Evolutionary conservation across 35 echinoderm and acorn worm species (phyloP), one percentile per base, ranked within the genome.

Genomic region (Apostichopus japonicus): DNA sequence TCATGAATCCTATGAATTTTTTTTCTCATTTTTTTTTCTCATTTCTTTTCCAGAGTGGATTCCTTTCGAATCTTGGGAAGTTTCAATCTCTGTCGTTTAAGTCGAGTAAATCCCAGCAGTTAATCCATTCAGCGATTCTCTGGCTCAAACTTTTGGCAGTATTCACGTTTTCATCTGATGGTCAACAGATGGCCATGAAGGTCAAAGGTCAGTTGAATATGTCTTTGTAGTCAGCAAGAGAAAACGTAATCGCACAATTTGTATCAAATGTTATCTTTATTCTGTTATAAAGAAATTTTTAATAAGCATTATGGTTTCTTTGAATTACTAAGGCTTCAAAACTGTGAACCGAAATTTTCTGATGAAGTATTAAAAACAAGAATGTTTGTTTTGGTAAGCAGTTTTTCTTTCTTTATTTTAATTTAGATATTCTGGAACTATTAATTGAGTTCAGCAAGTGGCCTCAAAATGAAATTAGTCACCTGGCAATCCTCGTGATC

Each of bases 161-260:
- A 63, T 88, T 99, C 14, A 96, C 95, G 52, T 99, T 99, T 87
- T 86, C 95, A 67, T 54, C 77, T 13, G 97, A 99, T 91, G 97
- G 97, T 70, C 97, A 98, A 90, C 94, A 96, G 53, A 96, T 96
- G 94, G 88, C 95, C 71, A 93, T 96, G 95, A 94, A 92, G 71
- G 95, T 99, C 53, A 79, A 91, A 95, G 97, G 97, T 98, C 82
- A 81, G 91, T 73, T 16, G 13, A 17, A 73, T 73, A 16, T 22
- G 57, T 11, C 0, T 2, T 61, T 6, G 0, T 61, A 61, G 13
- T 11, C 57, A 61, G 57, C 7, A 8, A 61, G 57, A 11, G 33
- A 3, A 44, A 44, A 44, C 33, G 0, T 44, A 4, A 44, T 44
- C 4, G 33, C 33, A 44, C 2, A 44, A 44, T 44, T 44, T 44